phyloP scores from a whole-genome alignment of 2,888 invertebrate species.

The Osmoderma eremita region DNA sequence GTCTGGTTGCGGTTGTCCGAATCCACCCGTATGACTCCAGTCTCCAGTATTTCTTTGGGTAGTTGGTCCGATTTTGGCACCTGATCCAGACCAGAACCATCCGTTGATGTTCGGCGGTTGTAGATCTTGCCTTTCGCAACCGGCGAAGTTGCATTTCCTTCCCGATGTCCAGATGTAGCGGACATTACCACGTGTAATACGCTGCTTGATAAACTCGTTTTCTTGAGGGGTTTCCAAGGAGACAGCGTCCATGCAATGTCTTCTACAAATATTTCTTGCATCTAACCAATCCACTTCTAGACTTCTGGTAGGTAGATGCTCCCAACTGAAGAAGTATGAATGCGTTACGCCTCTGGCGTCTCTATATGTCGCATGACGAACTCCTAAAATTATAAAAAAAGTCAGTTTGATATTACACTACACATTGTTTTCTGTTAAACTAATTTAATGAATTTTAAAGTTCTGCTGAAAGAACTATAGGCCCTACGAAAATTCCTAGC shows the following conservation, averaged over 20 bases:
- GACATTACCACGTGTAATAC: constrained; percentile 80
- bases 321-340: constrained; percentile 95
- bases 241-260: constrained; percentile 94
- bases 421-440: too few relatives aligned
- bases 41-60: constrained; percentile 89
- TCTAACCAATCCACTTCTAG: constrained; percentile 92
- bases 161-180: constrained; percentile 93
- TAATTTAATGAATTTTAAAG: too few relatives aligned
- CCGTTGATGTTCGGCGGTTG: constrained; percentile 88
- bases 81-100: constrained; percentile 96
- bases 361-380: constrained; percentile 87
- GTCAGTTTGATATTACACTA: neutral
- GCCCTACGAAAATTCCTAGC: too few relatives aligned
- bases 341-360: constrained; percentile 89
- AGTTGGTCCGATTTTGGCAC: constrained; percentile 90
- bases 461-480: too few relatives aligned
- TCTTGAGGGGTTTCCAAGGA: constrained; percentile 91
- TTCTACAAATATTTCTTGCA: constrained; percentile 88
- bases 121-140: constrained; percentile 83
- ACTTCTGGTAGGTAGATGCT: constrained; percentile 82
- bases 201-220: constrained; percentile 90
- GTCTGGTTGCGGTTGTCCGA: constrained; percentile 87
- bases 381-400: constrained; percentile 68
- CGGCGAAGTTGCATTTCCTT: constrained; percentile 91
- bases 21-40: constrained; percentile 90